Evolutionary conservation across 2,797 vertebrate species (phyloP).

Genomic region (Lithobates sylvaticus): DNA sequence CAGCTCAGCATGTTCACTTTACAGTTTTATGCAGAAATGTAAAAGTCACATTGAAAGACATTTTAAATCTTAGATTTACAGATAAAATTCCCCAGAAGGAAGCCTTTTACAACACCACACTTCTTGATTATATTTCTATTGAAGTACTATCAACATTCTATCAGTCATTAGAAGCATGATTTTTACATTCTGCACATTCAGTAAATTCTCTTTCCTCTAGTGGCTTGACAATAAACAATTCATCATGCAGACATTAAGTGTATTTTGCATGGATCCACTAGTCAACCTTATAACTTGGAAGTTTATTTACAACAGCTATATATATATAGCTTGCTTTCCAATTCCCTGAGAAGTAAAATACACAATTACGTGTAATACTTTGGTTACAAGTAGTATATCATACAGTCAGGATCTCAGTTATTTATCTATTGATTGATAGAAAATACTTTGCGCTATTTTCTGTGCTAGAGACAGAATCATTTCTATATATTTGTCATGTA

Average conservation of each 20-base stretch:
- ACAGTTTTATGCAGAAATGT: not conserved
- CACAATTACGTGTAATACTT: slow-evolving; percentile 39
- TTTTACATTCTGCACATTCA: slow-evolving; percentile 35
- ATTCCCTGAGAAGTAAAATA: slow-evolving; percentile 46
- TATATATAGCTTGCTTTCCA: slow-evolving; percentile 23
- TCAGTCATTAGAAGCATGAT: slow-evolving; percentile 50
- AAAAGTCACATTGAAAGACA: not conserved
- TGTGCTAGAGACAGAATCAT: not conserved
- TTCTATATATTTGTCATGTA: not conserved
- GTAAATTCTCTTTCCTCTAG: slow-evolving; percentile 56
- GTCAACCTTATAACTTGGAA: slow-evolving; percentile 43
- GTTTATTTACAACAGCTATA: slow-evolving; percentile 53
- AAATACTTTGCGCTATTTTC: slow-evolving; percentile 19
- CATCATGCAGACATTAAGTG: slow-evolving; percentile 51
- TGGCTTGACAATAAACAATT: slow-evolving; percentile 46
- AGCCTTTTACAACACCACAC: slow-evolving; percentile 20
- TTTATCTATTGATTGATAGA: slow-evolving; percentile 31
- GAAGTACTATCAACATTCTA: slow-evolving; percentile 42
- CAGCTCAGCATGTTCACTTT: not conserved
- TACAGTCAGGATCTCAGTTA: slow-evolving; percentile 2
- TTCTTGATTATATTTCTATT: slow-evolving; percentile 42
- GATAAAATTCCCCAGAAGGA: slow-evolving; percentile 15
- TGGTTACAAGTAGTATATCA: slow-evolving; percentile 19
- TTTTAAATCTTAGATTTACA: slow-evolving; percentile 20
- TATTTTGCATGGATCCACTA: slow-evolving; percentile 57